Percentiles rank a stretch among this genome's conserved stretches.
Conservation (phyloP, 2,113 vertebrate genomes). For the Eubucco bourcierii region DNA sequence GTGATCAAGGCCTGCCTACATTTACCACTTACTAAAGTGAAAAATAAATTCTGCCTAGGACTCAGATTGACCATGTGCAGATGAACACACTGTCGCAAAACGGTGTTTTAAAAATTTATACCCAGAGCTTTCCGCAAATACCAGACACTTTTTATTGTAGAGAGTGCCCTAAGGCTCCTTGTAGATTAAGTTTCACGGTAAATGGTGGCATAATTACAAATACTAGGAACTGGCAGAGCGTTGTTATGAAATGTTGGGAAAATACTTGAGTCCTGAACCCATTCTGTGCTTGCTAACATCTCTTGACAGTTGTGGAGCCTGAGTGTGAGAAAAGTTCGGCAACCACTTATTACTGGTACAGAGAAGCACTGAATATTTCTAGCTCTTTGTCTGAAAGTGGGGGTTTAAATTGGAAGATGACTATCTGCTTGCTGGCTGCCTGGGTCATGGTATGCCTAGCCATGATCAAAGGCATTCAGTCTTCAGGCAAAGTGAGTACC, state of each 20-base stretch:
- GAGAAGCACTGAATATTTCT: conserved; percentile 92
- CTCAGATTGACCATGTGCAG: not conserved
- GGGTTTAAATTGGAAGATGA: conserved; percentile 98
- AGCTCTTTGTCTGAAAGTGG: conserved; percentile 89
- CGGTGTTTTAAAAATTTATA: not conserved
- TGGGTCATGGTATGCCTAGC: conserved; percentile 95
- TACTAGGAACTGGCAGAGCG: not conserved
- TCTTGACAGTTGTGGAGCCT: conserved; percentile 85
- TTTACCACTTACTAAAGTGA: not conserved
- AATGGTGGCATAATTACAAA: not conserved
- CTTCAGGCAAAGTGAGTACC: conserved; percentile 92
- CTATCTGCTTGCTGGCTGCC: conserved; percentile 86
- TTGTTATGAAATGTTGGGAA: not conserved
- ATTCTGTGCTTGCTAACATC: not conserved
- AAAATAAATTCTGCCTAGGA: not conserved
- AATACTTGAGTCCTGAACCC: not conserved
- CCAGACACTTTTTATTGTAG: not conserved
- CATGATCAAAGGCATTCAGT: conserved; percentile 99
- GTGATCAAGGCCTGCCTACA: not conserved
- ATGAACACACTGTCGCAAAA: not conserved
- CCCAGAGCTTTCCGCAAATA: not conserved
- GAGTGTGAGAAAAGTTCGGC: conserved; percentile 97
- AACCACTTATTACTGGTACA: conserved; percentile 97
- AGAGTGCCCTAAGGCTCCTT: not conserved
- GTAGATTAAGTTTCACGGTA: not conserved